These are phyloP conservation scores for Zaprionus capensis DNA, from an alignment of 1,140 invertebrate species.

Conservation along the genomic window DNA sequence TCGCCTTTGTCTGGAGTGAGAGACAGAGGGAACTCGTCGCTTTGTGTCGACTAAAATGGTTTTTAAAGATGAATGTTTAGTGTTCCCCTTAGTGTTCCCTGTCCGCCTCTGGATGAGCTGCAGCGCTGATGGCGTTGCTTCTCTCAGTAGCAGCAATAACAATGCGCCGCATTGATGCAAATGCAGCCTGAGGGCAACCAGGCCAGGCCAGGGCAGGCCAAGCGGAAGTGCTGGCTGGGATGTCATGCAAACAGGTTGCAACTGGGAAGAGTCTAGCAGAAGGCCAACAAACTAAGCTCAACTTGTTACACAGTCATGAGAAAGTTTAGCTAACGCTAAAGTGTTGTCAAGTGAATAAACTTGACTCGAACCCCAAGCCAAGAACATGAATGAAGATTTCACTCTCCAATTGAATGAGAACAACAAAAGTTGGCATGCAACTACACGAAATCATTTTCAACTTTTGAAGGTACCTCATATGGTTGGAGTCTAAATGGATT, in stretches of 20 bases:
- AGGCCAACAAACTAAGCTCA: conserved; percentile 13
- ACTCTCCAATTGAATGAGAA: conserved; percentile 5
- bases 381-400: conserved; percentile 19
- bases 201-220: background rate
- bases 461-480: background rate
- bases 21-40: conserved; percentile 57
- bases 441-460: background rate
- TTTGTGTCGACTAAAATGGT: conserved; percentile 78
- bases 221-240: conserved; percentile 36
- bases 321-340: conserved; percentile 45
- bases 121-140: background rate
- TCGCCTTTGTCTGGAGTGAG: conserved; percentile 25
- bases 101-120: conserved; percentile 45
- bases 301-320: conserved; percentile 50
- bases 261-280: conserved; percentile 11
- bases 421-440: background rate
- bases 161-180: conserved; percentile 52
- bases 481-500: background rate
- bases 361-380: conserved; percentile 23
- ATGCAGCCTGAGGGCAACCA: conserved; percentile 15
- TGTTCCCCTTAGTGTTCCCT: conserved; percentile 55
- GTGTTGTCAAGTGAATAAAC: conserved; percentile 39
- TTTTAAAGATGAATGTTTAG: conserved; percentile 77
- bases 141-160: conserved; percentile 12
- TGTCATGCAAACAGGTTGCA: conserved; percentile 51